phyloP scores from a whole-genome alignment of 1,140 invertebrate species.

The Brachionus angularis region DNA sequence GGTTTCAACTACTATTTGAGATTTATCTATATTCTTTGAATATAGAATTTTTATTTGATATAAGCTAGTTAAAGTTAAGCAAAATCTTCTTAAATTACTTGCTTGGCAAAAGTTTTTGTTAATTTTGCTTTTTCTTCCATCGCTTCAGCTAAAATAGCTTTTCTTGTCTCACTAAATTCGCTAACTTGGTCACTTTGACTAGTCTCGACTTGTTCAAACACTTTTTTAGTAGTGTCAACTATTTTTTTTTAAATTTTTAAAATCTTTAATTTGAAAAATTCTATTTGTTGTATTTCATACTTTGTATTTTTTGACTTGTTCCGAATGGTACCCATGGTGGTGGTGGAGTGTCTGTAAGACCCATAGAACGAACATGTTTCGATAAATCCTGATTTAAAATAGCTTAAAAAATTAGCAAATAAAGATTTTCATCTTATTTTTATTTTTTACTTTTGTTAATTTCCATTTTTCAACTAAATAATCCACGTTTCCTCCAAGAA shows the following conservation, averaged over 20 bases:
- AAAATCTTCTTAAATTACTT: too few relatives aligned
- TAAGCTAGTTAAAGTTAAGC: too few relatives aligned
- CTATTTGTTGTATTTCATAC: not conserved
- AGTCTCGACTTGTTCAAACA: not conserved
- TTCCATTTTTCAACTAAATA: slow-evolving; percentile 37
- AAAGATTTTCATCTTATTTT: too few relatives aligned
- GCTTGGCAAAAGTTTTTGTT: slow-evolving; percentile 11
- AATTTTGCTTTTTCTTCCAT: not conserved
- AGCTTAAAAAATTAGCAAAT: too few relatives aligned
- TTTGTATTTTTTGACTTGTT: not conserved
- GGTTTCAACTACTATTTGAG: not conserved
- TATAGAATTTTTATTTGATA: too few relatives aligned
- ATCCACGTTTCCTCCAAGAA: slow-evolving; percentile 28
- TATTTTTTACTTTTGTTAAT: not conserved
- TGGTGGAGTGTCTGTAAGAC: slow-evolving; percentile 1
- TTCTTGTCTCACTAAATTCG: slow-evolving; percentile 1
- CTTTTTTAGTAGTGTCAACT: slow-evolving; percentile 34
- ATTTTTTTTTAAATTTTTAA: not conserved
- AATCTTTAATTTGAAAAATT: not conserved
- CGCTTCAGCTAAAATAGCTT: slow-evolving; percentile 4
- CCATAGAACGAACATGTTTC: slow-evolving; percentile 8
- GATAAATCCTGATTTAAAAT: not conserved
- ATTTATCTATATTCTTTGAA: slow-evolving; percentile 39
- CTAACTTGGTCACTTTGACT: not conserved
- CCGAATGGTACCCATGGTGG: slow-evolving; percentile 40